phyloP scores from a whole-genome alignment of 2,888 invertebrate genomes.

The Drosophila fulvimacula region DNA sequence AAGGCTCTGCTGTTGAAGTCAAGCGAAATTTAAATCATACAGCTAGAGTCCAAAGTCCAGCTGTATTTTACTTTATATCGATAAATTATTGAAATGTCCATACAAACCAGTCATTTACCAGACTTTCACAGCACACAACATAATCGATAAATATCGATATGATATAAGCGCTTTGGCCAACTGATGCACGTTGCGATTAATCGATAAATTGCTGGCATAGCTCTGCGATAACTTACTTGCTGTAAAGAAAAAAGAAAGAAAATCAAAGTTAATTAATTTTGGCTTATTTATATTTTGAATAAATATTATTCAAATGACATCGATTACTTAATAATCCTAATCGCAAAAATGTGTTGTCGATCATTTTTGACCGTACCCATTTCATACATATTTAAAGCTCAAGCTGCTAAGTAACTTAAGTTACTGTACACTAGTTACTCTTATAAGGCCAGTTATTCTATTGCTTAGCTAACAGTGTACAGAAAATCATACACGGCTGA shows the following conservation, averaged over 20 bases:
- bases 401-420: neutral
- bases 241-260: conserved; percentile 2
- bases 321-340: neutral
- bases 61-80: no score
- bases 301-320: neutral
- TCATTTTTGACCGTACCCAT: fast-evolving
- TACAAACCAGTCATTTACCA: no score
- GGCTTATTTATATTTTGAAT: neutral
- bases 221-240: conserved; percentile 25
- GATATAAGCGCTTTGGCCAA: no score
- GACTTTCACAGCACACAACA: neutral
- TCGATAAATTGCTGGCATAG: neutral
- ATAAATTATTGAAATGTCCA: no score
- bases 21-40: no score
- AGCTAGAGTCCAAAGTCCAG: no score
- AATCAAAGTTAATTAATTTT: neutral
- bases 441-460: neutral
- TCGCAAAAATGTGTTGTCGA: neutral
- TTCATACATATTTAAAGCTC: neutral
- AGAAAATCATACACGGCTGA: neutral
- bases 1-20: neutral
- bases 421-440: no score
- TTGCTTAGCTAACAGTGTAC: no score
- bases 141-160: neutral
- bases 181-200: neutral